Evolutionary conservation across 2,797 vertebrate genomes (phyloP), one percentile per base, ranked within the genome.

Genomic region (Sebastes steindachneri): DNA sequence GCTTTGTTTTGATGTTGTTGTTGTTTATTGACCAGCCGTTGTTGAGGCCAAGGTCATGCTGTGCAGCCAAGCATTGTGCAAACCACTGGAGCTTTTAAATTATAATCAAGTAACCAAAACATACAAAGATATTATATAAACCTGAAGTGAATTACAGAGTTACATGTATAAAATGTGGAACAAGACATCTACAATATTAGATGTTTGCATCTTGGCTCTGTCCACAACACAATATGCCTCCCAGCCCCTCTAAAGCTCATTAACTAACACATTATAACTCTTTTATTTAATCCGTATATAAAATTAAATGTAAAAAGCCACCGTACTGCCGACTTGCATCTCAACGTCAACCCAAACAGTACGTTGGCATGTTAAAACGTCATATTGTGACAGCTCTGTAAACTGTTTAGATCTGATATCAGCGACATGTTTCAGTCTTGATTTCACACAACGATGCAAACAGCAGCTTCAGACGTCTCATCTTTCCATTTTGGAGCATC

Each of bases 401-500:
- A 85, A 75, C 73, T 29, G 68, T 26, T 80, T 17, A 21, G 54
- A 75, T 65, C 68, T 29, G 25, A 45, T 78, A 73, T 72, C 68
- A 35, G 63, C 28, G 37, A 35, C 25, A 37, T 25, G 33, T 79
- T 80, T 89, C 70, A 58, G 14, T 78, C 41, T 54, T 29, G 57
- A 73, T 60, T 88, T 59, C 48, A 58, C 51, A 68, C 31, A 57
- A 15, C 3, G 17, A 58, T 35, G 63, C 78, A 21, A 37, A 76
- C n/a, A 26, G 67, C 71, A 57, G 75, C 81, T 1, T 45, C 64
- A 66, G 21, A 41, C 29, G 3, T 66, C 75, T 88, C 82, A 54
- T 37, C 66, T 88, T 86, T 85, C 82, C 72, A 45, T 80, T 68
- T 71, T 7, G 60, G 55, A 51, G 67, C 70, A 73, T 68, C 60